Evolutionary conservation across 2,113 vertebrate species (phyloP), one percentile per base, ranked within the genome.

Genomic region (Trichechus manatus): DNA sequence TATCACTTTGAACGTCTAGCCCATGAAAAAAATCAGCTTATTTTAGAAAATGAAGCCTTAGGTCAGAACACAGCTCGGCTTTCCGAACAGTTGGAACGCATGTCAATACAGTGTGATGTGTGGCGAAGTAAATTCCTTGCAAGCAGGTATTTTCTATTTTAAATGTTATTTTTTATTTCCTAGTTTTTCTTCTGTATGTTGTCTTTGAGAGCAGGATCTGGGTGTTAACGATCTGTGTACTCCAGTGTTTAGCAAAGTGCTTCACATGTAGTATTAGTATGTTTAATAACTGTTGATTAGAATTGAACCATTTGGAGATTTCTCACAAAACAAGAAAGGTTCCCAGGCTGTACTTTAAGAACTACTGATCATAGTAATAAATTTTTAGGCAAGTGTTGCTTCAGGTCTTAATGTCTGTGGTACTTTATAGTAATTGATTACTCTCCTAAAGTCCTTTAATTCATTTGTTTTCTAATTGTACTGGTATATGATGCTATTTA

Each of bases 121-220:
- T 99, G 99, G 99, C 99, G 99, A 97, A 99, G 99, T 98, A 99
- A 99, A 98, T 99, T 99, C 98, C 98, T 99, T 5, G 99, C 99
- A 83, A 99, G 99, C 99, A 99, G 99, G 99, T 99, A 98, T 50
- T 91, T 87, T 39, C 42, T 59, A 3, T 9, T 72, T 61, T 53
- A 80, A 82, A 70, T 59, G 29, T 8, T 86, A 6, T 47, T 78
- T 94, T 31, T 56, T 39, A 39, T 96, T 78, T 94, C 29, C 29
- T 93, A 29, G 33, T 42, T 82, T 88, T 61, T 80, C 36, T n/a
- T 74, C 1, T 86, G 14, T 36, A 36, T 87, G 1, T 94, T 50
- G 22, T 42, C 64, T 89, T 75, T 83, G 9, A n/a, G 36, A 72
- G 68, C 5, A 44, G 56, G 3, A 19, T 42, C 7, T n/a, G 1